These are phyloP conservation scores for Nomada lathburiana DNA, from an alignment of 2,888 invertebrate genomes.

Conservation along the genomic window DNA sequence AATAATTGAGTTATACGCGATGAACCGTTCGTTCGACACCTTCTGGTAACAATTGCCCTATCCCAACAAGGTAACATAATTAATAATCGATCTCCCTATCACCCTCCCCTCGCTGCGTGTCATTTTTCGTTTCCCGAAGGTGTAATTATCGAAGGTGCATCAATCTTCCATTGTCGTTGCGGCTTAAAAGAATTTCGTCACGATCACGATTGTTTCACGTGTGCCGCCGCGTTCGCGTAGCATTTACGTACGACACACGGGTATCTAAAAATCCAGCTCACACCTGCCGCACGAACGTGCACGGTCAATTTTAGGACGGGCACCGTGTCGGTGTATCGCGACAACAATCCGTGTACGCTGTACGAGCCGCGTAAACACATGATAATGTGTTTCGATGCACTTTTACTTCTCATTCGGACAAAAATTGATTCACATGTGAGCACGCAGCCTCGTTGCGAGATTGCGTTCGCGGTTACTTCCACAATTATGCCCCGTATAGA, in stretches of 20 bases:
- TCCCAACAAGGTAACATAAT: not conserved
- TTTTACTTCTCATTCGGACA: constrained; percentile 53
- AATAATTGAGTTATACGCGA: not conserved
- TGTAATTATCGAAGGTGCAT: not conserved
- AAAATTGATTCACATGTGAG: constrained; percentile 54
- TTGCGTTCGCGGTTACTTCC: constrained; percentile 41
- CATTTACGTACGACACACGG: not conserved
- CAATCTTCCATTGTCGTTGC: not conserved
- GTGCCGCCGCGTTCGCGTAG: not conserved
- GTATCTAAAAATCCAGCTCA: constrained; percentile 19
- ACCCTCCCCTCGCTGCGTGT: not conserved
- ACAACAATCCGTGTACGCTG: constrained; percentile 43
- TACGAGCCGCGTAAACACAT: constrained; percentile 59
- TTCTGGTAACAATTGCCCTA: not conserved
- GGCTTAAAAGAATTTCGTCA: constrained; percentile 15
- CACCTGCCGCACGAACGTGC: constrained; percentile 10
- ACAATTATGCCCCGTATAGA: constrained; percentile 44
- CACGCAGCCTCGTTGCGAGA: constrained; percentile 30
- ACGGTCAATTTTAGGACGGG: not conserved
- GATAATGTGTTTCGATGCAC: constrained; percentile 49
- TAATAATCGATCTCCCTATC: not conserved
- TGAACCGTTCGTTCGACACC: not conserved
- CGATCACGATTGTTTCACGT: constrained; percentile 6
- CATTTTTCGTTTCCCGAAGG: constrained; percentile 4
- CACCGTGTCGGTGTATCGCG: constrained; percentile 47